phyloP scores from a whole-genome alignment of 1,140 invertebrate genomes.

The Lepidurus couesii region DNA sequence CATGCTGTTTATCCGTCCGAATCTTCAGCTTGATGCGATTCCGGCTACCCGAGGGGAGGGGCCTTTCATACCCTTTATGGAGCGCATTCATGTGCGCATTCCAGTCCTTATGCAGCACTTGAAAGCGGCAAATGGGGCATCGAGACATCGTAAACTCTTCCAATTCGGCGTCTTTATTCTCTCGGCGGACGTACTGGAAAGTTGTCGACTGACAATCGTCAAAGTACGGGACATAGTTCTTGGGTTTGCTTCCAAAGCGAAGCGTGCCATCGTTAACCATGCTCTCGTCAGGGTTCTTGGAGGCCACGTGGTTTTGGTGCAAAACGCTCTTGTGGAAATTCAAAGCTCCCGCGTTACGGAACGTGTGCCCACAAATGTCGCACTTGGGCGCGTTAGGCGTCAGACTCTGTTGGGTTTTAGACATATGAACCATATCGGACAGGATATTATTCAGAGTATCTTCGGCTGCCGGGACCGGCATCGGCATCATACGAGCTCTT shows the following conservation, averaged over 20 bases:
- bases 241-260: neutral
- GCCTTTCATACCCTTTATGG: neutral
- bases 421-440: neutral
- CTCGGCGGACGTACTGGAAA: neutral
- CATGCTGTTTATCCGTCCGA: neutral
- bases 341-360: neutral
- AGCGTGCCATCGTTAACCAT: neutral
- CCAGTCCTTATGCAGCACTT: neutral
- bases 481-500: no score
- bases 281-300: neutral
- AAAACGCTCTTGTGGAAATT: conserved; percentile 1
- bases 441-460: neutral
- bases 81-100: neutral
- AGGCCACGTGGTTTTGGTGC: neutral
- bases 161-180: neutral
- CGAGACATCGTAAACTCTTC: neutral
- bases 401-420: neutral
- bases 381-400: neutral
- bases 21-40: neutral
- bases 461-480: no score
- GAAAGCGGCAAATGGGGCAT: neutral
- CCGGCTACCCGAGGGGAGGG: neutral
- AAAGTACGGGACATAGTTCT: conserved; percentile 7
- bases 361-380: neutral
- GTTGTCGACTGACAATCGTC: conserved; percentile 4